Evolutionary conservation across 2,888 invertebrate species (phyloP).

Genomic region (Drosophila austrosaltans): DNA sequence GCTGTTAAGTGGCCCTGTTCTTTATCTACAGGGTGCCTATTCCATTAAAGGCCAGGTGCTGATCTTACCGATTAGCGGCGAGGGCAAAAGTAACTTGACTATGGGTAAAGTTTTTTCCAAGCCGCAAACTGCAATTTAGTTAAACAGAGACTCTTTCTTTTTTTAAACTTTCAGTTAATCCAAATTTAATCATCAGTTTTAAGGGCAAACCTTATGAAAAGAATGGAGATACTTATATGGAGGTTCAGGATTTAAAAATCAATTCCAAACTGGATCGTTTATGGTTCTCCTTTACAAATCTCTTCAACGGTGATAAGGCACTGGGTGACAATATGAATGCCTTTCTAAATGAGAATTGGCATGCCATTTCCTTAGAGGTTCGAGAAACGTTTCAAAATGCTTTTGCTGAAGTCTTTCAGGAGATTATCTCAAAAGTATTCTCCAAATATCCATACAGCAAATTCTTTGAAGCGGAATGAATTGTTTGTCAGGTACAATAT

Average conservation of each 20-base stretch:
- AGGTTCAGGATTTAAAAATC: constrained; percentile 63
- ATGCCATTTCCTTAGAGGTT: constrained; percentile 54
- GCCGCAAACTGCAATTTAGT: too few relatives aligned
- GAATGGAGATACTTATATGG: constrained; percentile 77
- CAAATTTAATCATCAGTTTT: constrained; percentile 36
- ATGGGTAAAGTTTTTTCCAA: constrained; percentile 48
- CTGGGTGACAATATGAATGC: constrained; percentile 84
- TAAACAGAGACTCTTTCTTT: too few relatives aligned
- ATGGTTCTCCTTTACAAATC: constrained; percentile 77
- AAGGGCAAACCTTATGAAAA: constrained; percentile 57
- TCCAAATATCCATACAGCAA: constrained; percentile 71
- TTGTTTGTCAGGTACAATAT: not conserved
- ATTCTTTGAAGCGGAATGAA: constrained; percentile 37
- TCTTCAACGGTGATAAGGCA: constrained; percentile 84
- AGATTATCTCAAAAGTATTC: constrained; percentile 81
- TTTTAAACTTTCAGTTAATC: constrained; percentile 3
- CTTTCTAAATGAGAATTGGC: constrained; percentile 84
- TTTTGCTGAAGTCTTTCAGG: constrained; percentile 75
- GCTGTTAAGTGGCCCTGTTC: constrained; percentile 13
- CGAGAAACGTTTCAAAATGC: constrained; percentile 56
- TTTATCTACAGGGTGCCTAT: constrained; percentile 71
- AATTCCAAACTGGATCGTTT: constrained; percentile 59
- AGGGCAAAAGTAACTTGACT: constrained; percentile 74
- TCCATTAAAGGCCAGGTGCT: constrained; percentile 80
- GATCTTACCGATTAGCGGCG: constrained; percentile 81